A percentile compares a stretch with the other conserved stretches of the same genome.
These are phyloP conservation scores for Amiota mariae DNA, from an alignment of 2,888 invertebrate genomes.

Conservation along the genomic window DNA sequence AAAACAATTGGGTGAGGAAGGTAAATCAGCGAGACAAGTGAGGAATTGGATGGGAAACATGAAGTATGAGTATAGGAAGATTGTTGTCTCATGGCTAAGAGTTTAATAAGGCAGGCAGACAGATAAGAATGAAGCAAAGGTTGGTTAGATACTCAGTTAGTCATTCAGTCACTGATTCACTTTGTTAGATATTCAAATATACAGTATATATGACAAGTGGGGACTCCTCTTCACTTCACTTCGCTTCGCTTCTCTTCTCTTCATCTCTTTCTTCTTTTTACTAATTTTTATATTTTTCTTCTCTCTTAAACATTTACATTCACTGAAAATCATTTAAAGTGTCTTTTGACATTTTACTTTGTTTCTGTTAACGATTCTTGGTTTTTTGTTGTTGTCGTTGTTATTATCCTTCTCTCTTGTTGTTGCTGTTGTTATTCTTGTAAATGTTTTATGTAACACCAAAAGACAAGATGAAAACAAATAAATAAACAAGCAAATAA, in stretches of 20 bases:
- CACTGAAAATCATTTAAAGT: not conserved
- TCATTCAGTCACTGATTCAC: not conserved
- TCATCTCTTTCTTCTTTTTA: too few relatives aligned
- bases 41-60: not conserved
- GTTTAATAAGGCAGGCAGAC: not conserved
- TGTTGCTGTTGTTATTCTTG: not conserved
- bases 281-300: not conserved
- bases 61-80: not conserved
- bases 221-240: not conserved
- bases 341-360: not conserved
- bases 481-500: not conserved
- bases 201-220: slow-evolving; percentile 3
- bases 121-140: too few relatives aligned
- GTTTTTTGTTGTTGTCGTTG: not conserved
- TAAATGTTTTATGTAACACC: too few relatives aligned
- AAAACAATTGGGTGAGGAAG: not conserved
- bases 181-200: slow-evolving; percentile 19
- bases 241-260: too few relatives aligned
- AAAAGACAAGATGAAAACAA: too few relatives aligned
- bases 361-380: not conserved
- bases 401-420: not conserved
- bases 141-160: too few relatives aligned
- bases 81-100: not conserved
- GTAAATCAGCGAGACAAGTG: not conserved
- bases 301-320: too few relatives aligned